These are phyloP conservation scores for Erannis defoliaria DNA, from an alignment of 2,888 invertebrate genomes.

Conservation along the genomic window DNA sequence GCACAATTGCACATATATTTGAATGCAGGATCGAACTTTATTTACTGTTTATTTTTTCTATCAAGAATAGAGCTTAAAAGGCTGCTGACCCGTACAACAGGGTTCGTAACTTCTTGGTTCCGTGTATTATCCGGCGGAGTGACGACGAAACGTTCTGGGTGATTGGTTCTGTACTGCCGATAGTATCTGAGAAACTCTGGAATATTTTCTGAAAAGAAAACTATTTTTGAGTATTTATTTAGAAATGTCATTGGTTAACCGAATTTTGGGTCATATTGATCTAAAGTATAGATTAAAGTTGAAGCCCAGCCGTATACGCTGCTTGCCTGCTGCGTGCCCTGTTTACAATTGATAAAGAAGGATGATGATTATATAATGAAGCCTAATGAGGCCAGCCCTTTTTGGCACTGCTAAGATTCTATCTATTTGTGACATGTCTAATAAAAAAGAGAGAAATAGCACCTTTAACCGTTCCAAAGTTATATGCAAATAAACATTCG, in stretches of 20 bases:
- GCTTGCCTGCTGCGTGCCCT: no score
- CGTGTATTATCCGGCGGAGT: constrained; percentile 27
- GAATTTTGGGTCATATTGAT: neutral
- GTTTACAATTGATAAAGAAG: no score
- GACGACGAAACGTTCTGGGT: constrained; percentile 54
- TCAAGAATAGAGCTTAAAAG: constrained; percentile 56
- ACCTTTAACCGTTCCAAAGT: no score
- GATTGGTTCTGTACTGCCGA: constrained; percentile 47
- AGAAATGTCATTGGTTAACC: neutral
- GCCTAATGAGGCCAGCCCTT: no score
- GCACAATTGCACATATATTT: no score
- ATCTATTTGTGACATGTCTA: no score
- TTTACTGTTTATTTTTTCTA: constrained; percentile 33
- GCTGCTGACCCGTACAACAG: constrained; percentile 56
- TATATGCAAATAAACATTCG: no score
- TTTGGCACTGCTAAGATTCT: no score
- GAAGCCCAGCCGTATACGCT: no score
- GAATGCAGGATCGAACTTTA: no score
- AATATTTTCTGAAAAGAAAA: constrained; percentile 39
- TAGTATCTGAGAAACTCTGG: constrained; percentile 58
- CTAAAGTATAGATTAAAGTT: neutral
- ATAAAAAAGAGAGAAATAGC: no score
- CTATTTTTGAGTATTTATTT: neutral
- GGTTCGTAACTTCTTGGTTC: constrained; percentile 38
- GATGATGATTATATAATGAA: no score